These are phyloP conservation scores for Microtus richardsoni DNA, from an alignment of 2,113 vertebrate species.

Conservation along the genomic window DNA sequence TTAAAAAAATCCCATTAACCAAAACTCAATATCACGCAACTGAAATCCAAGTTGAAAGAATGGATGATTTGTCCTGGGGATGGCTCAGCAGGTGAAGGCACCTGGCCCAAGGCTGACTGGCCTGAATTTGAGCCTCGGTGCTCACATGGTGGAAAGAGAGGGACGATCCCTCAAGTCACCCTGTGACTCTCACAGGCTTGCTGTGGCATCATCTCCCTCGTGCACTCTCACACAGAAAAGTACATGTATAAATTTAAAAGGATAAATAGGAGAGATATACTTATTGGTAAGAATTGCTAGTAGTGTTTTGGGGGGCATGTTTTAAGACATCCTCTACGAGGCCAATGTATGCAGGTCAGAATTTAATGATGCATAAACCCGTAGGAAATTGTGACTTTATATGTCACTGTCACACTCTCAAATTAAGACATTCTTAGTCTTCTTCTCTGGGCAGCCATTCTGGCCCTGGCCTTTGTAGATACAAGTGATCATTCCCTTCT, in stretches of 20 bases:
- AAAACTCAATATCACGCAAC: slow-evolving; percentile 18
- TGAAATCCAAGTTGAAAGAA: slow-evolving; percentile 17
- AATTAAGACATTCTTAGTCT: neutral
- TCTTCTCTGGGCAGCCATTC: neutral
- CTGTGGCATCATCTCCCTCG: neutral
- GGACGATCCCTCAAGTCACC: no score
- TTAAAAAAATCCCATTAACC: neutral
- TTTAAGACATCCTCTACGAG: neutral
- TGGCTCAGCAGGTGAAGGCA: neutral
- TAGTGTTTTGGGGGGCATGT: neutral
- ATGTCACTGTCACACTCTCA: neutral
- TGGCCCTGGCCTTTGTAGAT: neutral
- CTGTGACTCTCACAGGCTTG: neutral
- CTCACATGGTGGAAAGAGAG: neutral
- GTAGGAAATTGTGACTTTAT: neutral
- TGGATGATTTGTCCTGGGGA: no score
- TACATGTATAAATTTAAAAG: neutral
- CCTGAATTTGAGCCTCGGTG: neutral
- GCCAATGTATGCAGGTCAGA: neutral
- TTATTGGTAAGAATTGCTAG: slow-evolving; percentile 22
- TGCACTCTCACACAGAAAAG: neutral
- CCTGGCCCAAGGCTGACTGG: neutral
- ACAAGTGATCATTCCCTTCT: neutral
- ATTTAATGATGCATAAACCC: neutral
- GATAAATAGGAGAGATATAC: neutral